These are phyloP conservation scores for Melitaea athalia DNA, from an alignment of 2,888 invertebrate species.

Conservation along the genomic window DNA sequence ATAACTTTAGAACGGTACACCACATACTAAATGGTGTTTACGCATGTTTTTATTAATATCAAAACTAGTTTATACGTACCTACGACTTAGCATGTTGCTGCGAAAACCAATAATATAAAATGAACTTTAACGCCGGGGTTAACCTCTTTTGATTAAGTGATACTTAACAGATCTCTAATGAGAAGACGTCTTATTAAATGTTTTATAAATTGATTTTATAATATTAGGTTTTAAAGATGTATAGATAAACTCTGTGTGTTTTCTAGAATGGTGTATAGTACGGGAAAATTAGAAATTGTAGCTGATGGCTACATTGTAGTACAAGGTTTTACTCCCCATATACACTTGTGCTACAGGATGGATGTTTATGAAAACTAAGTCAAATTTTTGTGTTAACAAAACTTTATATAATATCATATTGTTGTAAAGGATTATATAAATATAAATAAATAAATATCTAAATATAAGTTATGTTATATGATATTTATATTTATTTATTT, in stretches of 20 bases:
- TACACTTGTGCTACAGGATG: too few species aligned
- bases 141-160: neutral
- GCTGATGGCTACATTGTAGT: too few species aligned
- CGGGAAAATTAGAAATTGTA: too few species aligned
- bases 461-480: too few species aligned
- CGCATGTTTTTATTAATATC: conserved; percentile 10
- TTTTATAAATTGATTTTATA: neutral
- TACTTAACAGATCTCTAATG: neutral
- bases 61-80: neutral
- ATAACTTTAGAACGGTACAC: conserved; percentile 15
- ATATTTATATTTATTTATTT: too few species aligned
- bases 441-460: too few species aligned
- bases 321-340: too few species aligned
- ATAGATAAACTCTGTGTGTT: neutral
- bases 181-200: neutral
- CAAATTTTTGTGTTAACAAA: too few species aligned
- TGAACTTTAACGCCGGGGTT: neutral
- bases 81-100: neutral
- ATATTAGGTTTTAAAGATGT: neutral
- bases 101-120: conserved; percentile 1
- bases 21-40: conserved; percentile 4
- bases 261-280: too few species aligned
- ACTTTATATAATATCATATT: too few species aligned
- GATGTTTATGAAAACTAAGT: too few species aligned
- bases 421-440: too few species aligned